Percentiles rank a stretch among this genome's conserved stretches.
Evolutionary conservation across 2,888 invertebrate genomes (phyloP).

Genomic region (Papilio gigon): DNA sequence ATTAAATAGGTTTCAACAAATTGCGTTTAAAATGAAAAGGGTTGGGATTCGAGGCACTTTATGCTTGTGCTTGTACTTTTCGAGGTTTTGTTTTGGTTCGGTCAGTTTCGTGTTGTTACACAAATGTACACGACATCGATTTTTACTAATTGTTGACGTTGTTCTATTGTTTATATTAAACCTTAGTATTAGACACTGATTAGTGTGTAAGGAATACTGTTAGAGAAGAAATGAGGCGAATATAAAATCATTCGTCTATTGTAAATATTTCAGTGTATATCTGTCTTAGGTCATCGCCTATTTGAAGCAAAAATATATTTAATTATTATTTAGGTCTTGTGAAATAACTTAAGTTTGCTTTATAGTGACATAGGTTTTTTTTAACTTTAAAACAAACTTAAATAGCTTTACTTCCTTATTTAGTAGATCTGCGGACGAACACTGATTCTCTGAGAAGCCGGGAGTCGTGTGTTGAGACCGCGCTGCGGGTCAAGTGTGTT

Average conservation of each 20-base stretch:
- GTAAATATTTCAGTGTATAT: too few relatives aligned
- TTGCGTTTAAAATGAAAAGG: conserved; percentile 56
- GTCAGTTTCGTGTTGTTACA: conserved; percentile 49
- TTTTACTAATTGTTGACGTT: not conserved
- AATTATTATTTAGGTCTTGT: too few relatives aligned
- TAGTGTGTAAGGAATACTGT: too few relatives aligned
- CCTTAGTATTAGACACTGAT: too few relatives aligned
- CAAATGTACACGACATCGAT: not conserved
- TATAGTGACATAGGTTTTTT: too few relatives aligned
- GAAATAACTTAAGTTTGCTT: too few relatives aligned
- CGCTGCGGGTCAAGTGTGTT: conserved; percentile 31
- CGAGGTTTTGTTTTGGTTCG: conserved; percentile 51
- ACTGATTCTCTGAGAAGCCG: conserved; percentile 15
- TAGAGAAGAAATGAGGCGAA: too few relatives aligned
- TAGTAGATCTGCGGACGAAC: conserved; percentile 20
- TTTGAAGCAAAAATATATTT: too few relatives aligned
- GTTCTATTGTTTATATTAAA: not conserved
- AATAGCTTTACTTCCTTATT: not conserved
- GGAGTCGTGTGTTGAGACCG: conserved; percentile 21
- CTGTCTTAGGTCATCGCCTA: too few relatives aligned
- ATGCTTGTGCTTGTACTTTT: conserved; percentile 53
- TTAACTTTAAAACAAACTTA: too few relatives aligned
- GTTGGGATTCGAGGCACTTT: conserved; percentile 55
- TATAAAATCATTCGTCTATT: too few relatives aligned
- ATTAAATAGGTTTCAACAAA: conserved; percentile 66